Evolutionary conservation across 1,140 invertebrate genomes (phyloP).

Genomic region (Zaprionus vittiger): DNA sequence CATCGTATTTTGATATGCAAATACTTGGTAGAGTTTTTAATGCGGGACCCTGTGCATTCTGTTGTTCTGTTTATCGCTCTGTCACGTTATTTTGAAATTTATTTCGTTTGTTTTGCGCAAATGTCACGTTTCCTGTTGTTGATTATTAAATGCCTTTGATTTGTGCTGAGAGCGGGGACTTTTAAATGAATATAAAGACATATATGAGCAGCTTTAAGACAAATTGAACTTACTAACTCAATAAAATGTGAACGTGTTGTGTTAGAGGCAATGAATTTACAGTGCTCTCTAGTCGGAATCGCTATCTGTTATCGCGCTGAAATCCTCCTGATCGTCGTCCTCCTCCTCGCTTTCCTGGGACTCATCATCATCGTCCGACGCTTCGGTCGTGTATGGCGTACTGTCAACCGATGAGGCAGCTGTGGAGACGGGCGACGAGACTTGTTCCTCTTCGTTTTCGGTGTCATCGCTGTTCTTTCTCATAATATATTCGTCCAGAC

Average conservation of each 20-base stretch:
- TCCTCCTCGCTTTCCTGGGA: slow-evolving; percentile 33
- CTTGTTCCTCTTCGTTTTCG: neutral
- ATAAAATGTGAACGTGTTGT: neutral
- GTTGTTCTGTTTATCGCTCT: slow-evolving; percentile 39
- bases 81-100: slow-evolving; percentile 67
- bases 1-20: slow-evolving; percentile 66
- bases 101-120: slow-evolving; percentile 70
- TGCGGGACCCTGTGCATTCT: slow-evolving; percentile 43
- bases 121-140: slow-evolving; percentile 68
- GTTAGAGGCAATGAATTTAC: neutral
- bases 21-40: slow-evolving; percentile 63
- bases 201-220: neutral
- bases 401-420: slow-evolving; percentile 1
- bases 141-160: slow-evolving; percentile 56
- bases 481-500: neutral
- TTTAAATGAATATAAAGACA: neutral
- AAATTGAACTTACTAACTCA: neutral
- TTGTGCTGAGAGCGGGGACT: slow-evolving; percentile 1
- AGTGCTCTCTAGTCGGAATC: slow-evolving; percentile 35
- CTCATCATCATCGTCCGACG: slow-evolving; percentile 12
- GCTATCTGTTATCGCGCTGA: slow-evolving; percentile 4
- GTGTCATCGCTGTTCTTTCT: slow-evolving; percentile 16
- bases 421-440: slow-evolving; percentile 5
- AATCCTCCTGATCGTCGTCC: neutral
- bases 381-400: slow-evolving; percentile 5